A percentile compares a stretch with the other conserved stretches of the same genome.
phyloP scores from a whole-genome alignment of 2,888 invertebrate genomes.

The Notodromas monacha region DNA sequence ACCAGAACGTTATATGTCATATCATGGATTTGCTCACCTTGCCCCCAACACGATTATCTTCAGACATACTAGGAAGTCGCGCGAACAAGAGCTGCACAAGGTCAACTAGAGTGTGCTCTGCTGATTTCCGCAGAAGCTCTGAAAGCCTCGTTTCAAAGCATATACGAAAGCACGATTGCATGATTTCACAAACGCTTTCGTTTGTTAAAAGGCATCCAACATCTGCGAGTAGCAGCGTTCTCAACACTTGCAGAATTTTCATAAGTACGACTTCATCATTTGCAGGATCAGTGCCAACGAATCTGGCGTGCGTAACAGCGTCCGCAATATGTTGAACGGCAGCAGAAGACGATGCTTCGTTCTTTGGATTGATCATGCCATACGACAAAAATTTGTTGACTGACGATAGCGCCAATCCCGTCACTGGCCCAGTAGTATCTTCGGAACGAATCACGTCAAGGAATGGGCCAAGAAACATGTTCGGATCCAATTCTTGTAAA shows the following conservation, averaged over 20 bases:
- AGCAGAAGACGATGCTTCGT: conserved; percentile 13
- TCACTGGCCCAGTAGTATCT: conserved; percentile 83
- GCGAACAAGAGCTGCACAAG: conserved; percentile 86
- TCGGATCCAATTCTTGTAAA: conserved; percentile 15
- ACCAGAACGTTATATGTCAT: too few relatives aligned
- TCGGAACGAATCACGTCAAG: conserved; percentile 83
- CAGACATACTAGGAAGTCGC: conserved; percentile 57
- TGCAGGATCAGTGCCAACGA: conserved; percentile 77
- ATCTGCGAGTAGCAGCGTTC: conserved; percentile 58
- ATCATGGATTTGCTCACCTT: too few relatives aligned
- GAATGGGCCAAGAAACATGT: conserved; percentile 29
- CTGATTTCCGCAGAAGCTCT: conserved; percentile 65
- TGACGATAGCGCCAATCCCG: conserved; percentile 68
- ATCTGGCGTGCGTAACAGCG: conserved; percentile 85
- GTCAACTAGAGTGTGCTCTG: conserved; percentile 76
- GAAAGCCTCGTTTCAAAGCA: conserved; percentile 61
- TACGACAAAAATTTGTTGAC: conserved; percentile 86
- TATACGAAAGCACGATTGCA: conserved; percentile 84
- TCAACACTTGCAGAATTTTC: conserved; percentile 72
- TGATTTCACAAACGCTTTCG: conserved; percentile 88
- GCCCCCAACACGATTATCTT: conserved; percentile 23
- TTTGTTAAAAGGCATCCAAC: conserved; percentile 68
- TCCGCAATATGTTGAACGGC: conserved; percentile 85
- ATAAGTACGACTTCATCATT: conserved; percentile 85
- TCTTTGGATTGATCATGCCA: conserved; percentile 46